Base-by-base conservation (phyloP, 2,113 vertebrate species). In the Muntiacus muntjak region DNA sequence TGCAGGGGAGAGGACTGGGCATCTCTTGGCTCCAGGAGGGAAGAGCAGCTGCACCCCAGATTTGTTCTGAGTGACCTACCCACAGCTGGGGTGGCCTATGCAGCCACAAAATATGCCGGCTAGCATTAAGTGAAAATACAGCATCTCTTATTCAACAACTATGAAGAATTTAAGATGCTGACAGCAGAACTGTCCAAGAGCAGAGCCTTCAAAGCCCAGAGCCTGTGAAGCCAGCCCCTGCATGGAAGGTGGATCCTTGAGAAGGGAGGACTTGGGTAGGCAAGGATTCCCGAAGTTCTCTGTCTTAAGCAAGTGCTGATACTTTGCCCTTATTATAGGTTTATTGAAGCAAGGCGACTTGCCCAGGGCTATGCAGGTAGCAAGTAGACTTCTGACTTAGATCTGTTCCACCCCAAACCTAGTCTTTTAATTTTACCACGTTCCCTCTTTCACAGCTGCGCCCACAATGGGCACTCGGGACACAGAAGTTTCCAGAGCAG, bases 401-500 rank as follows among this genome's bases (percentile, higher is more conserved):
- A 76, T 40, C 19, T 47, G 25, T 55, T 40, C 79, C 2, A 50
- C 23, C 10, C 6, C 19, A 71, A 83, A 40, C 25, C 76, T 26
- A 60, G 7, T 74, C 36, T 85, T 58, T 90, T 28, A 54, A 81
- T 81, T 76, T 74, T 8, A 74, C 25, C 33, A 60, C 21, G 16
- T 74, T 90, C 30, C 12, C 8, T 87, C 78, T 92, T 28, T 52
- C 76, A 57, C 28, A 54, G 16, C 23, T 85, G 92, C 64, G 84
- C 30, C 60, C 7, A 10, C 50, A 83, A 54, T 21, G 83, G 50
- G 33, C 47, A 67, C 74, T 74, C 2, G 9, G 47, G 30, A 89
- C 52, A 45, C 74, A 71, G 64, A 89, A 60, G 64, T 93, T 93
- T 89, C 47, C 60, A 96, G 81, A 95, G 26, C 67, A 84, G 89